Percentiles rank a stretch among this genome's conserved stretches.
These are phyloP conservation scores for Drosophila diplacantha DNA, from an alignment of 2,888 invertebrate genomes.

Conservation along the genomic window DNA sequence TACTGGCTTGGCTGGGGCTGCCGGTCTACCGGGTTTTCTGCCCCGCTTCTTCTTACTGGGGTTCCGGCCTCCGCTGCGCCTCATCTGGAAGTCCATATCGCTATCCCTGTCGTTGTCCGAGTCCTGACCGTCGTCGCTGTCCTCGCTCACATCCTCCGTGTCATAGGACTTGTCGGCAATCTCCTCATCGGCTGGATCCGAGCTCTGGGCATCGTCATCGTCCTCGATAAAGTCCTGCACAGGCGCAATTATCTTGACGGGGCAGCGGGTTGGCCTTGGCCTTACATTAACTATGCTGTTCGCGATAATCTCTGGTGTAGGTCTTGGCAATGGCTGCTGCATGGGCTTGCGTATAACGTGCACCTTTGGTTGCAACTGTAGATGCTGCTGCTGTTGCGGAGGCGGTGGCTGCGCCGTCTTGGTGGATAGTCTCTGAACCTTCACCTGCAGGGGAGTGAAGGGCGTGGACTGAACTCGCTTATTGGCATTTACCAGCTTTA, in stretches of 20 bases:
- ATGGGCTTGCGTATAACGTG: slow-evolving; percentile 22
- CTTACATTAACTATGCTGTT: slow-evolving; percentile 2
- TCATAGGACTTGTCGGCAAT: slow-evolving; percentile 44
- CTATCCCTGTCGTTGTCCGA: slow-evolving; percentile 80
- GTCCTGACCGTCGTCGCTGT: slow-evolving; percentile 78
- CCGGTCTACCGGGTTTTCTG: slow-evolving; percentile 38
- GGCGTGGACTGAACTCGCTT: slow-evolving; percentile 53
- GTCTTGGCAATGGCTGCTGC: slow-evolving; percentile 19
- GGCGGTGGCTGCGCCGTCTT: slow-evolving; percentile 15
- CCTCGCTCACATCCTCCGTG: slow-evolving; percentile 77
- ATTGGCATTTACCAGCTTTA: slow-evolving; percentile 58
- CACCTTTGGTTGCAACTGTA: slow-evolving; percentile 19
- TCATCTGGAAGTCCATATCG: slow-evolving; percentile 82
- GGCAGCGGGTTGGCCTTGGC: slow-evolving; percentile 35
- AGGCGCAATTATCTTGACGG: slow-evolving; percentile 38
- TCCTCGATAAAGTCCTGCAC: slow-evolving; percentile 48
- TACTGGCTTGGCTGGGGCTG: slow-evolving; percentile 5
- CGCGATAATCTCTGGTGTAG: slow-evolving; percentile 14
- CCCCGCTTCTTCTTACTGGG: slow-evolving; percentile 68
- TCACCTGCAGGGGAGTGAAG: slow-evolving; percentile 27
- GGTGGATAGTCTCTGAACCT: slow-evolving; percentile 17
- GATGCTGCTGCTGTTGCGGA: slow-evolving; percentile 19
- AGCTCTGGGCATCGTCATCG: slow-evolving; percentile 54
- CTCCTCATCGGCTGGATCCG: slow-evolving; percentile 59
- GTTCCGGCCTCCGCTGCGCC: slow-evolving; percentile 75